Percentiles rank a stretch among this genome's conserved stretches.
Conservation (phyloP, 2,888 invertebrate species). For the Tipula unca region DNA sequence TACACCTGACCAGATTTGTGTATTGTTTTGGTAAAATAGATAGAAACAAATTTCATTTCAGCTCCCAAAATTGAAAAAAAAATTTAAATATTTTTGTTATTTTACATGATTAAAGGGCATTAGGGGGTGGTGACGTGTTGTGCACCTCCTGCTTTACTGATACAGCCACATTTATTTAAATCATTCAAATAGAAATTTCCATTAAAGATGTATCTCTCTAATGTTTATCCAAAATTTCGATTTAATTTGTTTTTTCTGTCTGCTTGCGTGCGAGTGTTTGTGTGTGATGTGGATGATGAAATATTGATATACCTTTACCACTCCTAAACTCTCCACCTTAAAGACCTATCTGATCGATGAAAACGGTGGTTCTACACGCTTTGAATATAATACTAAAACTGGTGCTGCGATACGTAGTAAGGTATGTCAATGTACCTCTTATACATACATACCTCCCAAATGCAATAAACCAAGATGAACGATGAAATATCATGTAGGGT, state of each 20-base stretch:
- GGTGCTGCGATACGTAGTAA: background rate
- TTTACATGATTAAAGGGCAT: background rate
- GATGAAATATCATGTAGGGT: background rate
- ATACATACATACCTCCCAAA: background rate
- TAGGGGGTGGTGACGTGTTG: background rate
- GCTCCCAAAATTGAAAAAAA: background rate
- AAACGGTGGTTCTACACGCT: background rate
- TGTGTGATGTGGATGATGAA: background rate
- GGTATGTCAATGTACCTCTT: background rate
- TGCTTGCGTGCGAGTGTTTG: background rate
- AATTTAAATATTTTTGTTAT: background rate
- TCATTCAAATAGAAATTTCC: slow-evolving; percentile 2
- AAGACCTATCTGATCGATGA: background rate
- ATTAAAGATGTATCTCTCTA: background rate
- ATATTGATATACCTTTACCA: background rate
- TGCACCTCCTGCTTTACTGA: background rate
- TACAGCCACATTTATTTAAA: background rate
- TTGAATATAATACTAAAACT: background rate
- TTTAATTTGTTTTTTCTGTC: background rate
- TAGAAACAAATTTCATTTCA: background rate
- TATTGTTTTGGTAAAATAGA: background rate
- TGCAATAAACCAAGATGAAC: background rate
- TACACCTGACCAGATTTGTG: background rate
- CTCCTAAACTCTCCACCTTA: background rate
- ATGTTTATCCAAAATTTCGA: background rate